Percentiles rank a stretch among this genome's conserved stretches.
phyloP scores from a whole-genome alignment of 2,888 invertebrate species.

The Copidosoma aretas region DNA sequence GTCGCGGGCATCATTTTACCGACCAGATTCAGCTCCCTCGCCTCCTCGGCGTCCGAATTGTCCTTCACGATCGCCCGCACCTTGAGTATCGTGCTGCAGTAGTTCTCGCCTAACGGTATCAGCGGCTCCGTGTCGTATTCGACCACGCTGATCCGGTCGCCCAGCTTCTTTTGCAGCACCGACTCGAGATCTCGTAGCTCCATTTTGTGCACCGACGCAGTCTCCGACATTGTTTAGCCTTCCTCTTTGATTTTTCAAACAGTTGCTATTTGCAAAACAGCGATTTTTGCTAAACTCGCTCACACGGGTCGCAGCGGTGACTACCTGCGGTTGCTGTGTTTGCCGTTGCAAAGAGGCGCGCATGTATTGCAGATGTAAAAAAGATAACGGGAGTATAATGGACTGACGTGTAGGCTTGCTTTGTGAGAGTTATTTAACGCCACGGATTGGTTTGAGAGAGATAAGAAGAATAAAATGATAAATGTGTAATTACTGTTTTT shows the following conservation, averaged over 20 bases:
- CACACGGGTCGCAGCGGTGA: too few species aligned
- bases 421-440: too few species aligned
- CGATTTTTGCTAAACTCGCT: too few species aligned
- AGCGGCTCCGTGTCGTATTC: conserved; percentile 45
- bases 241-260: not conserved
- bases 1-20: conserved; percentile 69
- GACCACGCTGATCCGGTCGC: conserved; percentile 44
- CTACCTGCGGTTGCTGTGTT: too few species aligned
- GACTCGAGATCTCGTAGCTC: conserved; percentile 51
- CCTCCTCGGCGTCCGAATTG: conserved; percentile 35
- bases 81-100: conserved; percentile 68
- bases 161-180: conserved; percentile 46
- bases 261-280: too few species aligned
- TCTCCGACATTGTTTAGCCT: not conserved
- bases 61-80: conserved; percentile 42
- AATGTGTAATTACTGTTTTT: too few species aligned
- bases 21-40: conserved; percentile 63
- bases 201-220: conserved; percentile 26
- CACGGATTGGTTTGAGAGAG: too few species aligned
- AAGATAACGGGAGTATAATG: too few species aligned
- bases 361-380: too few species aligned
- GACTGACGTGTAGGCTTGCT: too few species aligned
- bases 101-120: conserved; percentile 68
- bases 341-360: too few species aligned
- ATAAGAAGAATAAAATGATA: too few species aligned